These are phyloP conservation scores for Pimephales promelas DNA, from an alignment of 2,113 vertebrate genomes.

Conservation along the genomic window DNA sequence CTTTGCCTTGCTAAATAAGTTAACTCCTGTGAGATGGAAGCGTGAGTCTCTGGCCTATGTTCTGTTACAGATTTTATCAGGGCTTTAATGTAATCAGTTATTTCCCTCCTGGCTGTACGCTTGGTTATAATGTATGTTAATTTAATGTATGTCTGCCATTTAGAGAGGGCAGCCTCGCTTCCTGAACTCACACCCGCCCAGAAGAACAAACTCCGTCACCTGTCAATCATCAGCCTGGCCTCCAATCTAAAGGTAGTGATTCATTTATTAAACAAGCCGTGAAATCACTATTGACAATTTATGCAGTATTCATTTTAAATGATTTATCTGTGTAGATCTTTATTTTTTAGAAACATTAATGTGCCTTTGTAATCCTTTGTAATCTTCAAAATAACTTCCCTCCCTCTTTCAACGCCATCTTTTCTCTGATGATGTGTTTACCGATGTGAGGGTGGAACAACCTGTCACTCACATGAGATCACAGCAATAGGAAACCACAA, in stretches of 20 bases:
- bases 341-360: too few species aligned
- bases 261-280: background rate
- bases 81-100: background rate
- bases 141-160: slow-evolving; percentile 11
- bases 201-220: slow-evolving; percentile 94
- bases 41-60: background rate
- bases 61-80: slow-evolving; percentile 2
- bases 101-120: background rate
- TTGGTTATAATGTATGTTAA: slow-evolving; percentile 12
- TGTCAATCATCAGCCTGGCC: slow-evolving; percentile 94
- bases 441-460: too few species aligned
- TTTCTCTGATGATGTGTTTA: too few species aligned
- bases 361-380: too few species aligned
- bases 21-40: background rate
- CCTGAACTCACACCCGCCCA: slow-evolving; percentile 91
- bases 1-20: slow-evolving; percentile 11
- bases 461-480: too few species aligned
- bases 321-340: too few species aligned
- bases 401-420: too few species aligned
- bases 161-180: slow-evolving; percentile 83
- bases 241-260: slow-evolving; percentile 92
- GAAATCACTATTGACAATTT: too few species aligned
- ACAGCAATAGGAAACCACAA: too few species aligned
- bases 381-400: too few species aligned
- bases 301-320: too few species aligned